Conservation (phyloP, 2,888 invertebrate species). For the Aporophyla nigra region DNA sequence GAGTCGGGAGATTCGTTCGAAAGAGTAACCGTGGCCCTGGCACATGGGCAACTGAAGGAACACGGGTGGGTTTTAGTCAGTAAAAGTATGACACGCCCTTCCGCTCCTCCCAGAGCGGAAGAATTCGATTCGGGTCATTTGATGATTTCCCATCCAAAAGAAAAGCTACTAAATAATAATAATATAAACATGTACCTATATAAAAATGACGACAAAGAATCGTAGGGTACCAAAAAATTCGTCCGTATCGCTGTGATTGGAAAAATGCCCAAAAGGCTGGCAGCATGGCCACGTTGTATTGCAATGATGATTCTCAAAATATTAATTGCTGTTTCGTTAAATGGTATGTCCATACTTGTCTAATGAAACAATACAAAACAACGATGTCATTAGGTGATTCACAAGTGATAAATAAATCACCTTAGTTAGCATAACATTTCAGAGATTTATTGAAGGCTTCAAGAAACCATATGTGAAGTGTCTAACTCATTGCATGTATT, state of each 20-base stretch:
- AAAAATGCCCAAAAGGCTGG: not conserved
- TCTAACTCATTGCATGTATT: not conserved
- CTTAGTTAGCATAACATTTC: not conserved
- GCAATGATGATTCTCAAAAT: not conserved
- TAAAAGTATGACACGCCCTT: no score
- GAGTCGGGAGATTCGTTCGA: no score
- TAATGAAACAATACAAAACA: not conserved
- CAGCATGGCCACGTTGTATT: not conserved
- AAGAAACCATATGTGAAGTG: not conserved
- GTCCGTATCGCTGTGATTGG: not conserved
- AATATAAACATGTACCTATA: no score
- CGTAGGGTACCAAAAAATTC: not conserved
- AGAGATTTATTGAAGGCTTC: not conserved
- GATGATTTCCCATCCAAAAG: no score
- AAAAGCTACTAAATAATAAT: no score
- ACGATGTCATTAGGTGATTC: not conserved
- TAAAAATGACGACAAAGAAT: no score
- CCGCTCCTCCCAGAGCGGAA: no score
- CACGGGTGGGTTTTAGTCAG: no score
- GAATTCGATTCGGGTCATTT: no score
- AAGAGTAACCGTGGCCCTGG: no score
- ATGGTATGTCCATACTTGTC: not conserved
- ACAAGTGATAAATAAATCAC: not conserved
- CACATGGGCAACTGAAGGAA: no score
- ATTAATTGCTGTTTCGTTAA: not conserved